Evolutionary conservation across 2,113 vertebrate genomes (phyloP).

Genomic region (Phrynosoma platyrhinos): DNA sequence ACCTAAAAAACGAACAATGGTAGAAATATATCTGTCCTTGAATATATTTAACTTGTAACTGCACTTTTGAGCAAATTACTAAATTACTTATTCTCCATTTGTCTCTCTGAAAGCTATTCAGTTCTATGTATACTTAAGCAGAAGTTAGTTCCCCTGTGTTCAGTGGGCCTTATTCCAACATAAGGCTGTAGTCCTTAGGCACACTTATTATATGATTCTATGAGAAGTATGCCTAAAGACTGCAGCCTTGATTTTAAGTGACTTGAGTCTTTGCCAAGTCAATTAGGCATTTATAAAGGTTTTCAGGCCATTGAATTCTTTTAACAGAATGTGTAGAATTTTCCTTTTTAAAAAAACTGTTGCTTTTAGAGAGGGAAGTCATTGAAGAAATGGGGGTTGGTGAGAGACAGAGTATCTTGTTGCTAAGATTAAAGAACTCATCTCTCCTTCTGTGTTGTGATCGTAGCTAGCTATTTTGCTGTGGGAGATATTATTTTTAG

Average conservation of each 20-base stretch:
- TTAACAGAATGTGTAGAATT: background rate
- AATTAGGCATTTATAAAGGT: constrained; percentile 4
- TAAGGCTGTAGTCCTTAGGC: too few species aligned
- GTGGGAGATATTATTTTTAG: background rate
- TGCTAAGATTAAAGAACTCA: background rate
- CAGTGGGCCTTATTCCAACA: background rate
- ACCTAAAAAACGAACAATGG: background rate
- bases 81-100: background rate
- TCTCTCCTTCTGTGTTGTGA: background rate
- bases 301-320: background rate
- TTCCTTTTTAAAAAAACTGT: background rate
- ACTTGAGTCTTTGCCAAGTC: background rate
- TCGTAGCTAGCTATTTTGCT: background rate
- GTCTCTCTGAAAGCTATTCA: background rate
- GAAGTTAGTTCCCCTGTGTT: background rate
- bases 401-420: background rate
- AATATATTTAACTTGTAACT: background rate
- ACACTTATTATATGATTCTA: too few species aligned
- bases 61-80: background rate
- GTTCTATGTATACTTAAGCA: background rate
- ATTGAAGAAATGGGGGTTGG: background rate
- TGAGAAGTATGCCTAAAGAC: too few species aligned
- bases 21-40: background rate
- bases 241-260: background rate
- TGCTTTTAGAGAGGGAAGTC: background rate